phyloP scores from a whole-genome alignment of 1,140 invertebrate genomes.

The Papilio machaon region DNA sequence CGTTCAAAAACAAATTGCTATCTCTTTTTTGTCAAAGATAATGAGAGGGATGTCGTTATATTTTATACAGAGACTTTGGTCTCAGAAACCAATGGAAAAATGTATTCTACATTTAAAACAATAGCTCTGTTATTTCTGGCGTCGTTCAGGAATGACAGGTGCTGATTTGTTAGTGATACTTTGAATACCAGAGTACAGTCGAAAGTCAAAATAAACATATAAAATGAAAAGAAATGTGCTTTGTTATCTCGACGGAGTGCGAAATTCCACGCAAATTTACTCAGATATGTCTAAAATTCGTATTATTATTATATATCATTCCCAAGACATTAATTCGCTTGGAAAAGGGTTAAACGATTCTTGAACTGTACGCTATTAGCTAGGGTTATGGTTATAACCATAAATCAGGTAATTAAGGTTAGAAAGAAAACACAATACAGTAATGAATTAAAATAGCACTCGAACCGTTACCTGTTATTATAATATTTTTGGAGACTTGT shows the following conservation, averaged over 20 bases:
- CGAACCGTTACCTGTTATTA: background rate
- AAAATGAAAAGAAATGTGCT: slow-evolving; percentile 45
- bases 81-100: slow-evolving; percentile 38
- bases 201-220: slow-evolving; percentile 61
- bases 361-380: background rate
- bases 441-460: background rate
- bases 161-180: slow-evolving; percentile 65
- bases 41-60: too few relatives aligned
- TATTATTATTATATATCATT: slow-evolving; percentile 3
- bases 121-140: slow-evolving; percentile 60
- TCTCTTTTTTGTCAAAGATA: too few relatives aligned
- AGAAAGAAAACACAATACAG: background rate
- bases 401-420: background rate
- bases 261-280: slow-evolving; percentile 20
- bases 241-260: slow-evolving; percentile 42
- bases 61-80: too few relatives aligned
- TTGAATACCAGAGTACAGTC: slow-evolving; percentile 60
- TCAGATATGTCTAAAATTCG: slow-evolving; percentile 12
- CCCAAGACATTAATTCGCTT: background rate
- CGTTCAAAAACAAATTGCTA: too few relatives aligned
- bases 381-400: background rate
- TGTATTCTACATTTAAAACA: slow-evolving; percentile 64
- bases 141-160: slow-evolving; percentile 62
- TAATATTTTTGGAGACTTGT: background rate
- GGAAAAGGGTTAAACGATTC: background rate